A percentile compares a stretch with the other conserved stretches of the same genome.
Conservation (phyloP, 2,113 vertebrate genomes). For the Sinocyclocheilus anophthalmus region DNA sequence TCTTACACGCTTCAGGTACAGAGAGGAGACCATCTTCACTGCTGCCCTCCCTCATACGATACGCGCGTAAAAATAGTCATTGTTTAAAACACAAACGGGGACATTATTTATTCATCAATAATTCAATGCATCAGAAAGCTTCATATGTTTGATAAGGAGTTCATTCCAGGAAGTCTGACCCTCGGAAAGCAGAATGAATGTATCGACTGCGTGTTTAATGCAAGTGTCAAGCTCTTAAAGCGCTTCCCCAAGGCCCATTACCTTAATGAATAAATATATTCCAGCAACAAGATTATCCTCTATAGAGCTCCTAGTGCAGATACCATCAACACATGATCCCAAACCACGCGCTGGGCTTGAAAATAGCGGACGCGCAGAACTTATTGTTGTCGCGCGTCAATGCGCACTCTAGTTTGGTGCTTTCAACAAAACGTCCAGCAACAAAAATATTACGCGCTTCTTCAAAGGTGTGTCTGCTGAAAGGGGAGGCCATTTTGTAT, state of each 20-base stretch:
- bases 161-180: neutral
- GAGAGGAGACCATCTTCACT: slow-evolving; percentile 37
- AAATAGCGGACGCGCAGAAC: neutral
- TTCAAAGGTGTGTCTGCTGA: slow-evolving; percentile 60
- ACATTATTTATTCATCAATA: neutral
- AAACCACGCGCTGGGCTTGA: neutral
- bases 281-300: neutral
- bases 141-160: neutral
- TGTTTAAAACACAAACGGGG: neutral
- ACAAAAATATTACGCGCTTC: neutral
- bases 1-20: slow-evolving; percentile 43
- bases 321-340: neutral
- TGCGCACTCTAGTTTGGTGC: neutral
- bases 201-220: neutral
- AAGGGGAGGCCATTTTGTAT: slow-evolving; percentile 67
- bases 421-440: neutral
- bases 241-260: neutral
- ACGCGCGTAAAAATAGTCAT: neutral
- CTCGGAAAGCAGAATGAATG: neutral
- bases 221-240: neutral
- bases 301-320: no score
- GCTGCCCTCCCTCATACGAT: neutral
- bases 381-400: neutral
- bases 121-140: neutral
- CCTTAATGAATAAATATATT: neutral